Evolutionary conservation across 2,113 vertebrate genomes (phyloP).

Genomic region (Rattus rattus): DNA sequence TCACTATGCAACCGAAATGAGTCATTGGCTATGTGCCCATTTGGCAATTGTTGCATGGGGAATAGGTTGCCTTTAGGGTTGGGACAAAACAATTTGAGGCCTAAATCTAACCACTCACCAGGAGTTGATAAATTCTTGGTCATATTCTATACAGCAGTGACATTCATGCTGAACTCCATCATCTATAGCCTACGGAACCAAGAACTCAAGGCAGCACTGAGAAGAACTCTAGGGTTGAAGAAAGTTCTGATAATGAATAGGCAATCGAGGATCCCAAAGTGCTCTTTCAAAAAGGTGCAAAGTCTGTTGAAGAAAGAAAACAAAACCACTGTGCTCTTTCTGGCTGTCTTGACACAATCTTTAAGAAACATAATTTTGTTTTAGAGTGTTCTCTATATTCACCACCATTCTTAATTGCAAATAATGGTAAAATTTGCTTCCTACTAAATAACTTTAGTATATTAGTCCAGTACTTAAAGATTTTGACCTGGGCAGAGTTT

Average conservation of each 20-base stretch:
- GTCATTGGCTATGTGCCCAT: background rate
- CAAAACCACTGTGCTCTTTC: no score
- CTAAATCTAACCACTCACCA: constrained; percentile 63
- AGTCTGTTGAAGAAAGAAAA: background rate
- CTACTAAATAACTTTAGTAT: background rate
- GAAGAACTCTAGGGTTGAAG: background rate
- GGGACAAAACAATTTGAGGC: constrained; percentile 67
- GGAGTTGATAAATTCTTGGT: constrained; percentile 47
- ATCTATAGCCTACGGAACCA: constrained; percentile 69
- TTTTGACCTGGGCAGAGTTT: background rate
- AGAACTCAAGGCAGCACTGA: constrained; percentile 58
- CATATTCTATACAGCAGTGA: constrained; percentile 67
- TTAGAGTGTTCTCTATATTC: no score
- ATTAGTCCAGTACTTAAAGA: background rate
- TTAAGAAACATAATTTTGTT: no score
- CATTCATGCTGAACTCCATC: constrained; percentile 66
- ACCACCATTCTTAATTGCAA: no score
- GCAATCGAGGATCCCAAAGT: background rate
- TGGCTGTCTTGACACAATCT: no score
- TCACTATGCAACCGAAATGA: constrained; percentile 41
- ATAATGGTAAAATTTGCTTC: background rate
- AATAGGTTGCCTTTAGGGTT: constrained; percentile 44
- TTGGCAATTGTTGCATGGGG: constrained; percentile 57
- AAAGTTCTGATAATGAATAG: background rate
- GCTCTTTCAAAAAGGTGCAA: background rate